Evolutionary conservation across 2,888 invertebrate species (phyloP).

Genomic region (Lepidocyrtoides sp.): DNA sequence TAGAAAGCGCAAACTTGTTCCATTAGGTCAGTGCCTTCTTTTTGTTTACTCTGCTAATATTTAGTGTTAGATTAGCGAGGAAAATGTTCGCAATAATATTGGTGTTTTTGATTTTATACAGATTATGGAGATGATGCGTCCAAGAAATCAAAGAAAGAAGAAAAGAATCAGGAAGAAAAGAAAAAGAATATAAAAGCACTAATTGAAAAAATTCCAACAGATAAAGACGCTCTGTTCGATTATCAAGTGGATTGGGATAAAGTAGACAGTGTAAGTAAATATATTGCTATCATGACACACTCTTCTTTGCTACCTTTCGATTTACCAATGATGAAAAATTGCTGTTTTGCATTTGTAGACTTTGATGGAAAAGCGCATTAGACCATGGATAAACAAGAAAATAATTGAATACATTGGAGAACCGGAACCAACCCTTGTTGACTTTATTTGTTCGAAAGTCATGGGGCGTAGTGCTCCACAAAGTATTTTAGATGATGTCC

Average conservation of each 20-base stretch:
- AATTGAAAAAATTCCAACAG: conserved; percentile 99
- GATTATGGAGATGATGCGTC: conserved; percentile 89
- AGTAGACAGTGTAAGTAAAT: conserved; percentile 89
- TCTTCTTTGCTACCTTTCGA: too few relatives aligned
- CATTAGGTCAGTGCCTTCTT: conserved; percentile 90
- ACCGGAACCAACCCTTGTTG: conserved; percentile 99
- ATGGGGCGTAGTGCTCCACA: conserved; percentile 97
- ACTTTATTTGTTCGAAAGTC: conserved; percentile 99
- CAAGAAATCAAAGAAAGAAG: conserved; percentile 89
- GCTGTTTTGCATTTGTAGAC: conserved; percentile 87
- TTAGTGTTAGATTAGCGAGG: too few relatives aligned
- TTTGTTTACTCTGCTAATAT: too few relatives aligned
- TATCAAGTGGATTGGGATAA: conserved; percentile 97
- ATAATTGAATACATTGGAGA: conserved; percentile 99
- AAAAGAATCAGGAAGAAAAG: conserved; percentile 96
- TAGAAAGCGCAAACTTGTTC: conserved; percentile 93
- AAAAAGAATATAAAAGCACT: conserved; percentile 98
- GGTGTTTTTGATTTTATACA: conserved; percentile 86
- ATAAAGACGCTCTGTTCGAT: conserved; percentile 98
- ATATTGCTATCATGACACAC: too few relatives aligned
- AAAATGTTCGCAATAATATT: too few relatives aligned
- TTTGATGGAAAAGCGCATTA: conserved; percentile 98
- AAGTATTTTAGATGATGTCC: conserved; percentile 98
- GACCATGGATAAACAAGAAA: conserved; percentile 99
- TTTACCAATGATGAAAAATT: too few relatives aligned